Evolutionary conservation across 2,888 invertebrate species (phyloP), one percentile per base, ranked within the genome.

Genomic region (Cryptocephalus moraei): DNA sequence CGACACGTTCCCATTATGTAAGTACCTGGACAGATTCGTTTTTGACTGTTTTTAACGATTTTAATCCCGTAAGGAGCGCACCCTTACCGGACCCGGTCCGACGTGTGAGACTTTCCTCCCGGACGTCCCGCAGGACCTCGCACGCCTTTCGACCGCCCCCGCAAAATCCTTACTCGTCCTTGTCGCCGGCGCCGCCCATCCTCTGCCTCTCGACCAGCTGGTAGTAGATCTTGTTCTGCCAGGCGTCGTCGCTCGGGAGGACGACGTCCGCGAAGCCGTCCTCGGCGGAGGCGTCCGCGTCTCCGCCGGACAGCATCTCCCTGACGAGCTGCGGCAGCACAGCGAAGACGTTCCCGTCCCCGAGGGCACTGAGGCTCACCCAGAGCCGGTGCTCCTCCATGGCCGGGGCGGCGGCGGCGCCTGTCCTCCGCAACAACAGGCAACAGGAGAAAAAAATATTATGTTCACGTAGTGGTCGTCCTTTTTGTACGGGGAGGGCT

Each of bases 231-330:
- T 77, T 77, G 38, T 80, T 74, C 49, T 82, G 72, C 79, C 82
- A 86, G 33, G 78, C 78, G 55, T 75, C 77, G 59, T 85, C 82
- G 59, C 85, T 85, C 9, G 85, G 84, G 36, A 85, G 70, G 34
- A 81, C 73, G 48, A 84, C 72, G 39, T 74, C 74, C 51, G 61
- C 57, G 31, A 57, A 54, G 31, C 57, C 54, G 14, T 61, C 65
- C 9, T 61, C 62, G 31, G 32, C 13, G 11, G 12, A 32, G 42
- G 2, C 42, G n/a, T 56, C 55, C 41, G 54, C 53, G 10, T 57
- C 55, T 1, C 47, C 53, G 22, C 56, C 56, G 1, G 74, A 63
- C 41, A 84, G 69, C 54, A 84, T 67, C 49, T 80, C 74, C 1
- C 79, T 77, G 65, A 86, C 73, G 2, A 84, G 69, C 58, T 76